Evolutionary conservation across 1,140 invertebrate species (phyloP), one percentile per base, ranked within the genome.

Genomic region (Caenorhabditis brenneri): DNA sequence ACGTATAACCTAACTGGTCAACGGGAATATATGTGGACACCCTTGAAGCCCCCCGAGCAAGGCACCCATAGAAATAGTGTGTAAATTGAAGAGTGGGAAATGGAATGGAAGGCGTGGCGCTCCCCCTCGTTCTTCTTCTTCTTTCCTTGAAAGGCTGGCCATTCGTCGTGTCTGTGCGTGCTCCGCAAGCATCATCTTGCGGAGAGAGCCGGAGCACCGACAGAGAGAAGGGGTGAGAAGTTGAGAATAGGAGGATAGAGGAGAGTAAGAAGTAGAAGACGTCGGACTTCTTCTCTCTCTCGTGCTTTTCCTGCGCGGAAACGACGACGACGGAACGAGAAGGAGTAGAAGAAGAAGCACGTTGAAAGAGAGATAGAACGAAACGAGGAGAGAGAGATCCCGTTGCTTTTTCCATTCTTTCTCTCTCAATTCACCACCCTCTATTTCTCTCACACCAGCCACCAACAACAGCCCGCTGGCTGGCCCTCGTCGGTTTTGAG

Each of bases 361-460:
- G 46, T 51, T 9, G 42, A 42, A 81, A 48, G 46, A 53, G 22
- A 39, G 53, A 33, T n/a, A 51, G 42, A 48, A 53, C 42, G 42
- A 79, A 55, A 36, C 53, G 79, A 27, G 27, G 24, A 46, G 51
- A 39, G 51, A 81, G 39, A 55, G 31, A 10, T 79, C 74, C n/a
- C 31, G 27, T 29, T 79, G 3, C 48, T 39, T 31, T 36, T 42
- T 22, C 29, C 16, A 16, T 22, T 3, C 24, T 79, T 79, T 49
- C 74, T 53, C 79, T 53, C 79, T 39, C 51, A 46, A 80, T 31
- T 55, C 79, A 16, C 48, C 51, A 31, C 42, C 49, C 36, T 58
- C 51, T 81, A 10, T 55, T 60, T 22, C 51, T 79, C 79, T 81
- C 80, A 81, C 48, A 55, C 53, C 80, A 55, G 15, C 80, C 51